Evolutionary conservation across 92 coral and sea anemone species (phyloP).

Genomic region (Micromussa lordhowensis): DNA sequence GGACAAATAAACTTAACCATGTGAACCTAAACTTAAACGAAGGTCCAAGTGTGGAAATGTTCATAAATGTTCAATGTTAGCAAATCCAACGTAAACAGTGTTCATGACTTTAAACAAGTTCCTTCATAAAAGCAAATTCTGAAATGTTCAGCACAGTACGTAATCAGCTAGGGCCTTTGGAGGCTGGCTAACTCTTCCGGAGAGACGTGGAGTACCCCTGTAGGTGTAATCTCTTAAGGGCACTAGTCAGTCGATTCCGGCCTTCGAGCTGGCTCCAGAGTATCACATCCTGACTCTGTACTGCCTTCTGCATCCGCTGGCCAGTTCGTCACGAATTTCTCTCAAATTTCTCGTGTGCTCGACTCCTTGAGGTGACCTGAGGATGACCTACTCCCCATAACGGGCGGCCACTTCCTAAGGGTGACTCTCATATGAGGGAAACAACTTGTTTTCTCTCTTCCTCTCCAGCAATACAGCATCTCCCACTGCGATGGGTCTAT

Average conservation of each 20-base stretch:
- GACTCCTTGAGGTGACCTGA: too few relatives aligned
- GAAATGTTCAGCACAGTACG: slow-evolving; percentile 16
- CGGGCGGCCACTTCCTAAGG: too few relatives aligned
- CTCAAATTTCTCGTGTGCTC: background rate
- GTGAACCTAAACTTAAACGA: background rate
- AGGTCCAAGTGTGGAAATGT: background rate
- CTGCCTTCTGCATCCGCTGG: background rate
- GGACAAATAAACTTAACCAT: too few relatives aligned
- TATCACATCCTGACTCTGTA: background rate
- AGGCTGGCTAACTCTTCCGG: too few relatives aligned
- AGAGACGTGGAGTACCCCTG: background rate
- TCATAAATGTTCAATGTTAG: background rate
- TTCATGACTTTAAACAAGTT: background rate
- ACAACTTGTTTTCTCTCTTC: slow-evolving; percentile 56
- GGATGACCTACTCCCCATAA: too few relatives aligned
- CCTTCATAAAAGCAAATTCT: too few relatives aligned
- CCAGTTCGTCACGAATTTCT: slow-evolving; percentile 1
- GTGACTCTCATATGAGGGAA: too few relatives aligned
- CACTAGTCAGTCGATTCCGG: background rate
- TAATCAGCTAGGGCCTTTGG: slow-evolving; percentile 18
- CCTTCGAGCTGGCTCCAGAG: too few relatives aligned
- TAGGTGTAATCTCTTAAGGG: background rate
- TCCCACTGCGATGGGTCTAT: slow-evolving; percentile 44
- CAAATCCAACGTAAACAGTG: slow-evolving; percentile 3
- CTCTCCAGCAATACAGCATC: slow-evolving; percentile 54